Evolutionary conservation across 2,888 invertebrate genomes (phyloP), one percentile per base, ranked within the genome.

Genomic region (Pollenia griseotomentosa): DNA sequence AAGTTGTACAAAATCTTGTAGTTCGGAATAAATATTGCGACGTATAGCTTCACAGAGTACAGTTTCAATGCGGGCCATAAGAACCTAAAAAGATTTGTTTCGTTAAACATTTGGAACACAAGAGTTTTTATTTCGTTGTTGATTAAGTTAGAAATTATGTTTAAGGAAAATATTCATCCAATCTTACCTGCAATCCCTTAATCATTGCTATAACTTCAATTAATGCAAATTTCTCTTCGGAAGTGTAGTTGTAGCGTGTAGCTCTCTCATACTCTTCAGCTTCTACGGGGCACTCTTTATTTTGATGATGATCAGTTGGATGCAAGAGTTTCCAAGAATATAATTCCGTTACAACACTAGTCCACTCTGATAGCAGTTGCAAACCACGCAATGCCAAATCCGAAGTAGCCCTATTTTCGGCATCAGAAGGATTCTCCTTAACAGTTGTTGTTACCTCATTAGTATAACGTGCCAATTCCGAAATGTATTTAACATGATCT

Each of bases 121-220:
- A 23, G 51, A 42, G 33, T 11, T 48, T 3, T 33, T n/a, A 63
- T 40, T 61, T 16, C 23, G 23, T 23, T 23, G 2, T 23, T 23
- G 23, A 23, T 23, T 2, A 23, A 23, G 23, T 2, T 23, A 23
- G 2, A 23, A 23, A 23, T 23, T 23, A 23, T 16, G 16, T 42
- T 59, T 40, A 33, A 11, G 23, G 11, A 33, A n/a, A 0, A 9
- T 12, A 12, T 42, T 46, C 42, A 3, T 33, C 33, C 7, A 48
- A 53, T 9, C 66, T 61, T 53, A 89, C 89, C 93, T 99, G 99
- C 5, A 99, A 95, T 0, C 99, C 99, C 93, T 99, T 99, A 90
- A 99, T 99, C 99, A 99, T 99, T 0, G 99, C 99, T 89, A 99
- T 99, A 19, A 99, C 98, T 94, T 99, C 99, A 88, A 99, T 99